These are phyloP conservation scores for Tetropium fuscum DNA, from an alignment of 2,888 invertebrate species.

Conservation along the genomic window DNA sequence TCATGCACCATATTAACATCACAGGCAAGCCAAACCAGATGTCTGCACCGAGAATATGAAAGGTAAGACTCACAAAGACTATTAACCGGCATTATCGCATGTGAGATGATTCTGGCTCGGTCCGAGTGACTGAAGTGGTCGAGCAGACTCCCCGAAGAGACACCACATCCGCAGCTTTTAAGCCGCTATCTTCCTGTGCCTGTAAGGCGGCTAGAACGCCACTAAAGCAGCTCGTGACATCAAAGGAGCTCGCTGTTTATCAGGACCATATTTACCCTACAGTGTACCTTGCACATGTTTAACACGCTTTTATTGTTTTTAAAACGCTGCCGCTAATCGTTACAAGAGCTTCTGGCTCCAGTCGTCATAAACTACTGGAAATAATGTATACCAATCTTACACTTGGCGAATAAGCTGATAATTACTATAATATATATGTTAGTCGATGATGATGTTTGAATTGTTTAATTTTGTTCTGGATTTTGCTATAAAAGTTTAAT, in stretches of 20 bases:
- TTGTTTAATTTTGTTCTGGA: no score
- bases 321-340: slow-evolving; percentile 9
- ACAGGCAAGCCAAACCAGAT: slow-evolving; percentile 32
- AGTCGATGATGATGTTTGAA: no score
- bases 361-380: no score
- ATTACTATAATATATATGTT: no score
- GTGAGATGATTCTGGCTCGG: slow-evolving; percentile 43
- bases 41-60: slow-evolving; percentile 34
- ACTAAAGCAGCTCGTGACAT: slow-evolving; percentile 47
- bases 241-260: slow-evolving; percentile 38
- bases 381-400: no score
- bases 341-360: slow-evolving; percentile 13
- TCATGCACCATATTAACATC: not conserved
- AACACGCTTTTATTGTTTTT: slow-evolving; percentile 21
- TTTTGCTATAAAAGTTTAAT: no score
- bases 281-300: slow-evolving; percentile 37
- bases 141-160: slow-evolving; percentile 42
- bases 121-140: slow-evolving; percentile 48
- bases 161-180: slow-evolving; percentile 56
- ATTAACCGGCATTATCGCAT: slow-evolving; percentile 40
- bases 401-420: no score
- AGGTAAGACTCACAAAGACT: slow-evolving; percentile 37
- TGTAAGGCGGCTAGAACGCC: slow-evolving; percentile 46
- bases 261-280: slow-evolving; percentile 30
- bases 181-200: slow-evolving; percentile 51